Evolutionary conservation across 2,888 invertebrate species (phyloP).

Genomic region (Strigamia crassipes): DNA sequence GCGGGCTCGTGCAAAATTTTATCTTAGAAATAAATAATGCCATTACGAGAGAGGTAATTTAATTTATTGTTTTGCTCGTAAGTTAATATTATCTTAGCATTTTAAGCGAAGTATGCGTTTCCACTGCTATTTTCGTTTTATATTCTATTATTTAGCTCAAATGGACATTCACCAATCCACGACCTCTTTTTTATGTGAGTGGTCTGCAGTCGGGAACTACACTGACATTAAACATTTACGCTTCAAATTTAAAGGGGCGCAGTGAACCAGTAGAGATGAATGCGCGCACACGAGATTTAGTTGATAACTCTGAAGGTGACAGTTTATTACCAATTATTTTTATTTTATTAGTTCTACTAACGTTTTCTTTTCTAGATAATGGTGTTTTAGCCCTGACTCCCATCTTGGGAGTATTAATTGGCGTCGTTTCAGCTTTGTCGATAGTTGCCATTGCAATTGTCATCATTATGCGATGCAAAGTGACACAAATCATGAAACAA

Average conservation of each 20-base stretch:
- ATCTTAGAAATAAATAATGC: conserved; percentile 24
- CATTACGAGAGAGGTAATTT: conserved; percentile 18
- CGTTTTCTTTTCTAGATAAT: conserved; percentile 46
- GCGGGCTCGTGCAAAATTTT: conserved; percentile 69
- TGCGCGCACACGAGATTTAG: conserved; percentile 30
- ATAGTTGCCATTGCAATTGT: conserved; percentile 76
- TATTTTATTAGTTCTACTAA: background rate
- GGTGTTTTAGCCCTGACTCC: conserved; percentile 68
- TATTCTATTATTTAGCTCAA: conserved; percentile 31
- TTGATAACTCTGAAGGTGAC: conserved; percentile 24
- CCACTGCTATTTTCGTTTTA: background rate
- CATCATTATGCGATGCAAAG: conserved; percentile 73
- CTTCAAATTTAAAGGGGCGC: conserved; percentile 38
- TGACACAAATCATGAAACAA: conserved; percentile 46
- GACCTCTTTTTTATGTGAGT: conserved; percentile 40
- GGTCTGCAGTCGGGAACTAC: conserved; percentile 27
- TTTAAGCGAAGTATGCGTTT: too few relatives aligned
- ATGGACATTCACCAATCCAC: conserved; percentile 35
- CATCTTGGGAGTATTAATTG: conserved; percentile 81
- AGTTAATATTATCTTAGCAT: too few relatives aligned
- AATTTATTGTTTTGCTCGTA: too few relatives aligned
- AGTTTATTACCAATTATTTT: background rate
- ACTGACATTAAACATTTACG: conserved; percentile 37
- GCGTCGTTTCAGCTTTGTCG: conserved; percentile 77
- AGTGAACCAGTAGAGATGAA: conserved; percentile 33